Evolutionary conservation across 2,888 invertebrate genomes (phyloP).

Genomic region (Orthonevra nobilis): DNA sequence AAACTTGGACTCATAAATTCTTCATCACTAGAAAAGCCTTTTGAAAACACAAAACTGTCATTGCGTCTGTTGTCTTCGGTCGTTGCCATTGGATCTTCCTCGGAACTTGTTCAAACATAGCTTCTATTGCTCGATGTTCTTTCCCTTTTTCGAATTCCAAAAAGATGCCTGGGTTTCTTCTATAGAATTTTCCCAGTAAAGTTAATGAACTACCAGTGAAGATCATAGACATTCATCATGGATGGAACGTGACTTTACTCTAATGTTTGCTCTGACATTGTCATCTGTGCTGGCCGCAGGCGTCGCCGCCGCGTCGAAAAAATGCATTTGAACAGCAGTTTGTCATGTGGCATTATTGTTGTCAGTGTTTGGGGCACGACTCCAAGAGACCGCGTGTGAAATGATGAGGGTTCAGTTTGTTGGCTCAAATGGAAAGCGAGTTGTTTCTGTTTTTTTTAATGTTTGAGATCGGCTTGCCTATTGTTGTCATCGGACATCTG

Average conservation of each 20-base stretch:
- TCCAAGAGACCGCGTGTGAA: slow-evolving; percentile 29
- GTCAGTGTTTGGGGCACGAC: slow-evolving; percentile 5
- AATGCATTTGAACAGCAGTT: slow-evolving; percentile 65
- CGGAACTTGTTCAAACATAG: slow-evolving; percentile 2
- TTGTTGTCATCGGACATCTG: too few relatives aligned
- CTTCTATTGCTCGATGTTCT: too few relatives aligned
- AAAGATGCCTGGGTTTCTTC: neutral
- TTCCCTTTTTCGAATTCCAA: neutral
- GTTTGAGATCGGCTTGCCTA: too few relatives aligned
- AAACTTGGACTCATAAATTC: too few relatives aligned
- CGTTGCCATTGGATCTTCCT: too few relatives aligned
- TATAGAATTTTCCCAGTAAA: slow-evolving; percentile 36
- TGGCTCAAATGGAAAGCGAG: slow-evolving; percentile 25
- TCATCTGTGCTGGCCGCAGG: slow-evolving; percentile 8
- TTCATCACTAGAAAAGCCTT: too few relatives aligned
- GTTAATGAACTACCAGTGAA: slow-evolving; percentile 29
- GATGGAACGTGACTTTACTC: slow-evolving; percentile 65
- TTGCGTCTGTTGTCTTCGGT: too few relatives aligned
- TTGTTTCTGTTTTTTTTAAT: too few relatives aligned
- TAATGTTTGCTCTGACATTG: slow-evolving; percentile 53
- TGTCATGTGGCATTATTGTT: slow-evolving; percentile 43
- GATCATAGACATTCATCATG: slow-evolving; percentile 40
- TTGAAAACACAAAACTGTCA: too few relatives aligned
- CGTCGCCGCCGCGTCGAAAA: neutral
- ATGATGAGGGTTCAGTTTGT: slow-evolving; percentile 8